These are phyloP conservation scores for Agonum fuliginosum DNA, from an alignment of 2,888 invertebrate genomes.

Conservation along the genomic window DNA sequence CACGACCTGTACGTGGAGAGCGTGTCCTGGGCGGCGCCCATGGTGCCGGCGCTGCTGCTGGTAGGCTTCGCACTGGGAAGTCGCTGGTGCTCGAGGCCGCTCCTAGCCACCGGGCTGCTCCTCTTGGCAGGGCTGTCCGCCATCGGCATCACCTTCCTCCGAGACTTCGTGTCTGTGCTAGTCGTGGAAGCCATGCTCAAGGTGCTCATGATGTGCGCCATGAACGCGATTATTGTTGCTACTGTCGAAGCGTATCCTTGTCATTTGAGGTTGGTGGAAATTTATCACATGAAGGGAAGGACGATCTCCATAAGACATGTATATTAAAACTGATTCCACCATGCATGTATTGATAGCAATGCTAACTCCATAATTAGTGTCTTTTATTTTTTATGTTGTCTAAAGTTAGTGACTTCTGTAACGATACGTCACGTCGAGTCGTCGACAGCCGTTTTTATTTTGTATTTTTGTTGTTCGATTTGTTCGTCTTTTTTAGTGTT, in stretches of 20 bases:
- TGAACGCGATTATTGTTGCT: conserved; percentile 74
- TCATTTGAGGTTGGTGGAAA: conserved; percentile 74
- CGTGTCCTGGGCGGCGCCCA: conserved; percentile 71
- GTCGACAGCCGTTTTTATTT: too few relatives aligned
- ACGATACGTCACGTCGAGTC: too few relatives aligned
- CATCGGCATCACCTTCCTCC: conserved; percentile 75
- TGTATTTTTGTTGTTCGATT: too few relatives aligned
- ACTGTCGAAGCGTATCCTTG: conserved; percentile 77
- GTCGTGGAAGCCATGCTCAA: conserved; percentile 72
- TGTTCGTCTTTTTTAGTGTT: too few relatives aligned
- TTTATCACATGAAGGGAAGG: background rate
- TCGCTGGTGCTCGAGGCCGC: conserved; percentile 65
- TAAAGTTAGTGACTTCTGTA: too few relatives aligned
- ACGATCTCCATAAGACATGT: background rate
- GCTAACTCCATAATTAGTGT: too few relatives aligned
- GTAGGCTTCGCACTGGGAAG: conserved; percentile 70
- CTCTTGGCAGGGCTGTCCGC: conserved; percentile 73
- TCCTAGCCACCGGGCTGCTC: conserved; percentile 68
- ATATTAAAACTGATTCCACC: too few relatives aligned
- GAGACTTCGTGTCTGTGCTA: conserved; percentile 70
- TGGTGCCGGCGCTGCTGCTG: conserved; percentile 72
- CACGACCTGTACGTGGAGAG: conserved; percentile 72
- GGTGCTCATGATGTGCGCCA: conserved; percentile 73
- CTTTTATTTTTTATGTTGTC: too few relatives aligned
- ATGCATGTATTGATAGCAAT: too few relatives aligned